Conservation (phyloP, 1,140 invertebrate genomes). For the Bombus pascuorum region DNA sequence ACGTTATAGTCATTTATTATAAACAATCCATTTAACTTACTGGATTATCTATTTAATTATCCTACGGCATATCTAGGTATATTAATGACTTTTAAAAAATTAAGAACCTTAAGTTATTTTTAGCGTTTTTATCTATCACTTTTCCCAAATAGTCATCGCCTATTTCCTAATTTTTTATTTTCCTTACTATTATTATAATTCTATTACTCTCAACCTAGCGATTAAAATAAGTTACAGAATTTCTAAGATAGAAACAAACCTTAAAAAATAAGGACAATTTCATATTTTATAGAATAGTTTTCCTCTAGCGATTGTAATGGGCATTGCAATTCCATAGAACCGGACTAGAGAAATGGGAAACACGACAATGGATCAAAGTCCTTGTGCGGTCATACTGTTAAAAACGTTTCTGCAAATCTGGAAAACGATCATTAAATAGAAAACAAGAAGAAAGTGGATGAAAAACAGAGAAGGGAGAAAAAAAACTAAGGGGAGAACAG, state of each 20-base stretch:
- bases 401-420: background rate
- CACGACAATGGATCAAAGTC: background rate
- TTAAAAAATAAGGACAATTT: background rate
- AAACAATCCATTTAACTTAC: background rate
- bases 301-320: background rate
- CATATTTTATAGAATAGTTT: background rate
- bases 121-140: background rate
- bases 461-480: background rate
- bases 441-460: background rate
- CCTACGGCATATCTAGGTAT: background rate
- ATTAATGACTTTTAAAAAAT: conserved; percentile 28
- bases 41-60: conserved; percentile 13
- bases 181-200: background rate
- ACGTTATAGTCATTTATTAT: background rate
- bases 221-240: background rate
- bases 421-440: background rate
- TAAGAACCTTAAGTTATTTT: conserved; percentile 19
- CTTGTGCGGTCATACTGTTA: conserved; percentile 8
- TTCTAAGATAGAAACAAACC: background rate
- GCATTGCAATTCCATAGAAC: background rate
- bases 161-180: conserved; percentile 14
- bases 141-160: background rate
- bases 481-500: background rate
- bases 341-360: background rate
- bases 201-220: background rate